Evolutionary conservation across 1,140 invertebrate species (phyloP), one percentile per base, ranked within the genome.

Genomic region (Drosophila bocki): DNA sequence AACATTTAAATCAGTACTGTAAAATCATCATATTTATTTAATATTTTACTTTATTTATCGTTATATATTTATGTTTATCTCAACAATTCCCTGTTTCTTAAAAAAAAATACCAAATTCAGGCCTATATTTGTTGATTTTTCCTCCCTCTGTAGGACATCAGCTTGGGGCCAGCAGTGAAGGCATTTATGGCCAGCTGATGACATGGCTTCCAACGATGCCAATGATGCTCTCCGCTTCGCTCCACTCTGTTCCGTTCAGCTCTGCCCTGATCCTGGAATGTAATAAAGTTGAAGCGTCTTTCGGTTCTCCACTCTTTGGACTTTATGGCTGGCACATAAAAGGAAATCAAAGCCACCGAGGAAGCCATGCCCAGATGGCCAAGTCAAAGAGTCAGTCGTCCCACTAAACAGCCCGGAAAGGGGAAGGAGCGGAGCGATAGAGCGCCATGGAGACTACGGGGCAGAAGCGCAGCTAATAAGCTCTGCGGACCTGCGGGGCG

Each of bases 271-370:
- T 57, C 19, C 62, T 54, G 75, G 85, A 87, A 87, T 87, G 84
- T 87, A 87, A 87, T 87, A 87, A 87, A 88, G 72, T 75, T 65
- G 78, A 50, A 75, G 77, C 72, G 60, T 47, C 61, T 62, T 59
- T 44, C 37, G 60, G 29, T 51, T 75, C 53, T 48, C 54, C 42
- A 59, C 57, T 62, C 56, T 58, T 80, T 62, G 58, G 72, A 72
- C 80, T 88, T 87, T 84, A 84, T 80, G 82, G 74, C 84, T 54
- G 35, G 53, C 44, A 78, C 85, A 88, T 87, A 87, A 87, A 87
- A 90, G 85, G 78, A 81, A 87, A 84, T 84, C 80, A 64, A 75
- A 80, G 71, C 62, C 57, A 64, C 62, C 62, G 26, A 41, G 48
- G 57, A 67, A 59, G 47, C 57, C 42, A 61, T 69, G n/a, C 67